Evolutionary conservation across 2,888 invertebrate species (phyloP), one percentile per base, ranked within the genome.

Genomic region (Caenorhabditis macrosperma): DNA sequence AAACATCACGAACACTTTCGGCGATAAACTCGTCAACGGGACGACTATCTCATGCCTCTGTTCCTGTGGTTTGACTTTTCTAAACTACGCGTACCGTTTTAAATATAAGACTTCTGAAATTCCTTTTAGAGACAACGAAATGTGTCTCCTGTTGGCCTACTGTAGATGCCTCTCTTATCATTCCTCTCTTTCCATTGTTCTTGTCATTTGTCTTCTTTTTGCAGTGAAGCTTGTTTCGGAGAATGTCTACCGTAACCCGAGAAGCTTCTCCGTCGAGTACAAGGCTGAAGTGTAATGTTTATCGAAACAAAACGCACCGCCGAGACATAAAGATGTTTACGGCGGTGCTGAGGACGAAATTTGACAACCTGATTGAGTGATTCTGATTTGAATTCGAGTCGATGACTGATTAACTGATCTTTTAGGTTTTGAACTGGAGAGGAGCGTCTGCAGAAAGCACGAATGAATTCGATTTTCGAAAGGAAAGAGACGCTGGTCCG

Each of bases 221-320:
- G 5, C 33, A 12, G 7, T 9, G 12, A 38, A 38, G 9, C 38
- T 38, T 15, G 38, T 38, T 38, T 38, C 15, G 38, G 38, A 12
- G 38, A 38, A 38, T 38, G 38, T n/a, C 35, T 55, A 35, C 35
- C 7, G 55, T 20, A 55, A 33, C n/a, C 22, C 28, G 46, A 26
- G 52, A 52, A 55, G 55, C 33, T n/a, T 20, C 3, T 33, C 20
- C 17, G 33, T 30, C 17, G 2, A 55, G 30, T 20, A 1, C 20
- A 35, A 33, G 28, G 55, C 35, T 55, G 55, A 35, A 10, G 55
- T 55, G 55, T 55, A 55, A 55, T 33, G 55, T 55, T 55, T 55
- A 55, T 10, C 20, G 35, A 35, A 55, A 26, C 55, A 55, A 3
- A 48, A 48, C 2, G 28, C 30, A 9, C 9, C 35, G 30, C n/a